phyloP scores from a whole-genome alignment of 2,797 vertebrate genomes.

The Pseudochirops cupreus region DNA sequence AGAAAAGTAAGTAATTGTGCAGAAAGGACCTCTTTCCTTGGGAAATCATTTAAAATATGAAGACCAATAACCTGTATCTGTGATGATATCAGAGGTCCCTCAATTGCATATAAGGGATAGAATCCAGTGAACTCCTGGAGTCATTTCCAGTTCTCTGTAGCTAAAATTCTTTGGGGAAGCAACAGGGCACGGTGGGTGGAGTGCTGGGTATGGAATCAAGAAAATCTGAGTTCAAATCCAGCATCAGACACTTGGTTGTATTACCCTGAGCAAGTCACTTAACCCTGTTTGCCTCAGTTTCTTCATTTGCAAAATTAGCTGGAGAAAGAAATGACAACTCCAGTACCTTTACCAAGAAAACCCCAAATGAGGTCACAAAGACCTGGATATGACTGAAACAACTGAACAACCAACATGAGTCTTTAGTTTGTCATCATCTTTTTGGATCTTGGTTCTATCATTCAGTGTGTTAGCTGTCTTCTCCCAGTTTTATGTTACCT shows the following conservation, averaged over 20 bases:
- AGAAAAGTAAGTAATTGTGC: neutral
- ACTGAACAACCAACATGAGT: neutral
- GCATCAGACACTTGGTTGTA: neutral
- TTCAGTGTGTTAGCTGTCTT: neutral
- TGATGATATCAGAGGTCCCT: neutral
- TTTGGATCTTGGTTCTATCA: neutral
- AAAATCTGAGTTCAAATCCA: neutral
- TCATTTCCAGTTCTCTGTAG: neutral
- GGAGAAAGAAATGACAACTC: no score
- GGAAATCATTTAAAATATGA: neutral
- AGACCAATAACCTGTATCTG: neutral
- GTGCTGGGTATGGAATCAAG: neutral
- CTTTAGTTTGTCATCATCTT: neutral
- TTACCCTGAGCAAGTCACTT: fast-evolving
- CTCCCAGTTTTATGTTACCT: neutral
- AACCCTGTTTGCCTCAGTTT: no score
- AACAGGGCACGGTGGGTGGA: neutral
- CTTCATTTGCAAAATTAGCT: no score
- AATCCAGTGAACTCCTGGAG: neutral
- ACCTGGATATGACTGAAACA: no score
- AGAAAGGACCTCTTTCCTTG: neutral
- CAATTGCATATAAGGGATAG: neutral
- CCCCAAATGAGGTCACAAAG: no score
- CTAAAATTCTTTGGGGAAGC: neutral
- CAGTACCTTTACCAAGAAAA: no score